Evolutionary conservation across 2,797 vertebrate genomes (phyloP), one percentile per base, ranked within the genome.

Genomic region (Lepus townsendii): DNA sequence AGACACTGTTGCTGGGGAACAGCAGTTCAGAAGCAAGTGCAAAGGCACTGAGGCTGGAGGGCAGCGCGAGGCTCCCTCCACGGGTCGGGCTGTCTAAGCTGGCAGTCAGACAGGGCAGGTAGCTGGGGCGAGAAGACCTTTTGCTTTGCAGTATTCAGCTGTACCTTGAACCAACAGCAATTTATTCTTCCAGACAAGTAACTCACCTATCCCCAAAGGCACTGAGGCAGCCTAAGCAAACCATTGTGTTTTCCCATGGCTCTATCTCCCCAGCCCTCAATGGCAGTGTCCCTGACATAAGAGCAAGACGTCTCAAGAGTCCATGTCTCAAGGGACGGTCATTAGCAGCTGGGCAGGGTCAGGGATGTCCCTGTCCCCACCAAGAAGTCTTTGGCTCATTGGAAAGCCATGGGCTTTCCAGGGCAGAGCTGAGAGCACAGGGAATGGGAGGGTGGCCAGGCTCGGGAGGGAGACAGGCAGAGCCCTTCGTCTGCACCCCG

Each of bases 181-280:
- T 86, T 38, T 30, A n/a, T 73, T 66, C 71, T 27, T 79, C 52
- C 65, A 50, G 22, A 62, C 10, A 32, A 83, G 60, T 26, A 84
- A 54, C 11, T 77, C 26, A 17, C n/a, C 42, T 32, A 13, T 30
- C 69, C 72, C 68, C n/a, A 84, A 38, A 38, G 16, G 69, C 54
- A 68, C 24, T 2, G 2, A 73, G 66, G 52, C 79, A 32, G 38
- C 9, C 26, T 27, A 19, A 78, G 65, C 5, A 19, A 71, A 30
- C 72, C 30, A 76, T 30, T 54, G 79, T 76, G 47, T 60, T 73
- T 92, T 93, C 91, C 47, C 50, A n/a, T 50, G 52, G 79, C 80
- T 91, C 79, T 66, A 4, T 35, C 54, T 84, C 47, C 77, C 91
- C 52, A 50, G 32, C 66, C 77, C 26, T 38, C 19, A 62, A n/a